phyloP scores from a whole-genome alignment of 2,113 vertebrate genomes.

The Dasyprocta punctata region DNA sequence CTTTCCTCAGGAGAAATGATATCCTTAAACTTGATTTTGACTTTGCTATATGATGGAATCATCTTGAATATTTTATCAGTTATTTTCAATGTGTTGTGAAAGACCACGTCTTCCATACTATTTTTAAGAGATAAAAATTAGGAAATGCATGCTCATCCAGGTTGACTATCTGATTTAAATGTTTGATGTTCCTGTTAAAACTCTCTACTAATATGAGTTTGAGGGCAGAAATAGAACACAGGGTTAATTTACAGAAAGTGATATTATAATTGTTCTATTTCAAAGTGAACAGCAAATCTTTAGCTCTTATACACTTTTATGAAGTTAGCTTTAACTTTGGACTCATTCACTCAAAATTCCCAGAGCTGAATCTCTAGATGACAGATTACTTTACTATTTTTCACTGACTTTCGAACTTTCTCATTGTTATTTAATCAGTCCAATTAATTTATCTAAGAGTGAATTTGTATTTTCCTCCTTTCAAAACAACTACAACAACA shows the following conservation, averaged over 20 bases:
- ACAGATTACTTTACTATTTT: neutral
- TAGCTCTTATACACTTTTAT: neutral
- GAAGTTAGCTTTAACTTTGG: neutral
- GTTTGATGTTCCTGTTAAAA: neutral
- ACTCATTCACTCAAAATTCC: neutral
- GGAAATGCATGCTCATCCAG: neutral
- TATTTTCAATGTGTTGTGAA: neutral
- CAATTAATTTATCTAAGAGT: neutral
- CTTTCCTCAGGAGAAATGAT: constrained; percentile 39
- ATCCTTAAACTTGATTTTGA: constrained; percentile 59
- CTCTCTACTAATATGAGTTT: neutral
- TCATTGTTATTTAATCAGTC: neutral
- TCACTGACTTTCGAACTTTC: neutral
- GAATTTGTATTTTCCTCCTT: neutral
- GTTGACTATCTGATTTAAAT: neutral
- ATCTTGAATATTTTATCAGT: neutral
- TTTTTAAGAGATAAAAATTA: constrained; percentile 36
- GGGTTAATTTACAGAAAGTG: neutral
- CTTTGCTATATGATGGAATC: neutral
- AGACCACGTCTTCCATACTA: neutral
- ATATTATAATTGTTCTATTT: neutral
- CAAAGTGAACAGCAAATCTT: neutral
- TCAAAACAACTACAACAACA: neutral
- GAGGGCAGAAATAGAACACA: neutral
- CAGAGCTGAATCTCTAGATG: neutral